These are phyloP conservation scores for Pycnomerus fuliginosus DNA, from an alignment of 2,888 invertebrate species.

Conservation along the genomic window DNA sequence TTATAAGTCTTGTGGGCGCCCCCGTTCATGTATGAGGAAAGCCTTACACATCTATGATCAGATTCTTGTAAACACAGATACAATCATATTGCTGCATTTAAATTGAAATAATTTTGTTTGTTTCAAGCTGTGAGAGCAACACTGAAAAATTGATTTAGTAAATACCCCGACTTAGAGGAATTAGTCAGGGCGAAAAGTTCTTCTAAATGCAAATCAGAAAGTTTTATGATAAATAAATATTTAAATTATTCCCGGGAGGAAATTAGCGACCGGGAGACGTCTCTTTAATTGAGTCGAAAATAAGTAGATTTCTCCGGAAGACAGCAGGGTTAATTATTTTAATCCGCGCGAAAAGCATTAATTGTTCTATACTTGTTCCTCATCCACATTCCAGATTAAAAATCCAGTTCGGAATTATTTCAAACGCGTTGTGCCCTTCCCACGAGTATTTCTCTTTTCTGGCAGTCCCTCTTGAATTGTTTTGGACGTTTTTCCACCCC, in stretches of 20 bases:
- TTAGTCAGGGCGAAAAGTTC: constrained; percentile 15
- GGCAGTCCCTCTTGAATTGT: constrained; percentile 30
- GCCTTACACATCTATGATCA: no score
- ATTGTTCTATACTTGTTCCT: constrained; percentile 32
- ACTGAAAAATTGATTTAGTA: constrained; percentile 21
- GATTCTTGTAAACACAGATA: no score
- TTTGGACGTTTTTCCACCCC: constrained; percentile 32
- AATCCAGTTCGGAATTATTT: constrained; percentile 43
- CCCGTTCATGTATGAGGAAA: no score
- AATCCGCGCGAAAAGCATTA: constrained; percentile 27
- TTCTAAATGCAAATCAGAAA: constrained; percentile 23
- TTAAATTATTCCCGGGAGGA: constrained; percentile 28
- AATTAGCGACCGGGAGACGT: constrained; percentile 16
- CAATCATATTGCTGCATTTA: no score
- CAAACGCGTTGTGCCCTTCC: constrained; percentile 38
- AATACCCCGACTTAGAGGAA: constrained; percentile 17
- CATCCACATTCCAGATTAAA: constrained; percentile 40
- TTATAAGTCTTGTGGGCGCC: no score
- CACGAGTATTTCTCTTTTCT: constrained; percentile 41
- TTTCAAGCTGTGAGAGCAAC: no score
- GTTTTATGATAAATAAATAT: constrained; percentile 34
- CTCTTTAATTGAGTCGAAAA: constrained; percentile 26
- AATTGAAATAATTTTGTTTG: no score
- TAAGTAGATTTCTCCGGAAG: no score
- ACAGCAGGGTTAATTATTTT: constrained; percentile 28